Percentiles rank a stretch among this genome's conserved stretches.
Conservation (phyloP, 2,797 vertebrate species). For the Chrysolophus pictus region DNA sequence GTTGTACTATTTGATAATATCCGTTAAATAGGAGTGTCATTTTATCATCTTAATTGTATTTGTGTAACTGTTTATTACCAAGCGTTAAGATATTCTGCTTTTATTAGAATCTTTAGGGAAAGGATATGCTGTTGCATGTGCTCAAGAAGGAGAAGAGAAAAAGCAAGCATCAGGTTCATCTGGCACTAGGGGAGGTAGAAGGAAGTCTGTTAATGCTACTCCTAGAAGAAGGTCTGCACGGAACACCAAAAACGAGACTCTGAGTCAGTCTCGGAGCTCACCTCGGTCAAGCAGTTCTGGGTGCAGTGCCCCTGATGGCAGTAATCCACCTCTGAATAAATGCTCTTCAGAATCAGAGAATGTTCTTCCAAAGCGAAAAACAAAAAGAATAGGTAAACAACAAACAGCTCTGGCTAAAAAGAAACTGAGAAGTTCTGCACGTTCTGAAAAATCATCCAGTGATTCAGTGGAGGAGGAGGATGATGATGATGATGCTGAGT, state of each 20-base stretch:
- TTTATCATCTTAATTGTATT: neutral
- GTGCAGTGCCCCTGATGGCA: conserved; percentile 80
- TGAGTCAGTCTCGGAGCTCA: conserved; percentile 78
- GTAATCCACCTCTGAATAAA: conserved; percentile 76
- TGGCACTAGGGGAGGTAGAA: conserved; percentile 86
- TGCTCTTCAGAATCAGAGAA: conserved; percentile 77
- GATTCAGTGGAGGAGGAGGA: conserved; percentile 70
- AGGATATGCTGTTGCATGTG: conserved; percentile 86
- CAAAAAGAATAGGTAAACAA: conserved; percentile 83
- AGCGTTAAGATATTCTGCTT: conserved; percentile 14
- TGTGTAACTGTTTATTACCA: neutral
- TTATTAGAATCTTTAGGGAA: conserved; percentile 85
- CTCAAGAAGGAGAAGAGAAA: conserved; percentile 92
- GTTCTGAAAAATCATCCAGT: conserved; percentile 57
- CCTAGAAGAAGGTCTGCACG: conserved; percentile 87
- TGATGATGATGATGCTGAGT: conserved; percentile 60
- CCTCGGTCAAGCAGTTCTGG: conserved; percentile 82
- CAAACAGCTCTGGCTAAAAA: conserved; percentile 85
- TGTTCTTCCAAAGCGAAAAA: conserved; percentile 84
- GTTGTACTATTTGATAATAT: neutral
- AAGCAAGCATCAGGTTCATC: conserved; percentile 86
- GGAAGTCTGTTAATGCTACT: conserved; percentile 81
- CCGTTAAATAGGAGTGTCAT: neutral
- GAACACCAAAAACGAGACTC: conserved; percentile 84
- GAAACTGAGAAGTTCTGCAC: conserved; percentile 79